phyloP scores from a whole-genome alignment of 53 echinoderm and acorn worm genomes.

The Paelopatides confundens region DNA sequence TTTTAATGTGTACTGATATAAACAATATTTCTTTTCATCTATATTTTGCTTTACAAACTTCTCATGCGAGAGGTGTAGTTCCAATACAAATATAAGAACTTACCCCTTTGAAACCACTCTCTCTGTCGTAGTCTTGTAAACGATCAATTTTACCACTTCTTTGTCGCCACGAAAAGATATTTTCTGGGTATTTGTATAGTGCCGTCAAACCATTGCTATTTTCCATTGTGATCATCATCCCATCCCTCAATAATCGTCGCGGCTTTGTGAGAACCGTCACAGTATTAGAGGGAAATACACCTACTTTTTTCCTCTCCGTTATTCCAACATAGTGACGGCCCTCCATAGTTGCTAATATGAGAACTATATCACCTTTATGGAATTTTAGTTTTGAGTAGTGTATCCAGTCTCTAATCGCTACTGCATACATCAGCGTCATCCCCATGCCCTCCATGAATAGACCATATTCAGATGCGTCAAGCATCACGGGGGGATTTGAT shows the following conservation, averaged over 20 bases:
- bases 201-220: not conserved
- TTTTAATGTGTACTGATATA: no score
- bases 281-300: not conserved
- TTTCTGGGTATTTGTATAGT: not conserved
- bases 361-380: not conserved
- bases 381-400: not conserved
- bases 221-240: conserved; percentile 14
- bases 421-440: conserved; percentile 3
- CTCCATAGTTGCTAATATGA: not conserved
- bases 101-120: not conserved
- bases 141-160: not conserved
- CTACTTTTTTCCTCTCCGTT: not conserved
- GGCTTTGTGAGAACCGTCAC: not conserved
- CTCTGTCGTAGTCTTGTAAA: not conserved
- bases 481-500: not conserved
- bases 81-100: no score
- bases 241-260: not conserved
- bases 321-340: not conserved
- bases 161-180: not conserved
- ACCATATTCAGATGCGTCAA: not conserved
- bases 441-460: not conserved
- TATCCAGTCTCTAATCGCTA: not conserved
- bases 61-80: no score
- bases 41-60: no score
- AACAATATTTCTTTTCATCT: no score